Percentiles rank a stretch among this genome's conserved stretches.
Evolutionary conservation across 1,140 invertebrate species (phyloP).

Genomic region (Cotesia chilonis): DNA sequence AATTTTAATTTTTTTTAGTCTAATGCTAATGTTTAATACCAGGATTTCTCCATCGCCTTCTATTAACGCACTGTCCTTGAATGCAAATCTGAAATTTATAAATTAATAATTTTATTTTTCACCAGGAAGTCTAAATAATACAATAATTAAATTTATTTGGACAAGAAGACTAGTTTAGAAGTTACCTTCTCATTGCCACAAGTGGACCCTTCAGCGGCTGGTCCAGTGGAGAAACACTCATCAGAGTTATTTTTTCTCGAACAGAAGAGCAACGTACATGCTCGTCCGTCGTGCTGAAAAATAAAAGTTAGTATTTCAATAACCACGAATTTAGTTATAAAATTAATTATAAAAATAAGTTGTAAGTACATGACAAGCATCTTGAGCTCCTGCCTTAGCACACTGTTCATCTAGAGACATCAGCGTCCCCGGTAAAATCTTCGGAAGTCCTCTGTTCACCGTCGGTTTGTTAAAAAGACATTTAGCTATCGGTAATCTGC

Average conservation of each 20-base stretch:
- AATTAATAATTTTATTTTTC: background rate
- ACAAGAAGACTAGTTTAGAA: background rate
- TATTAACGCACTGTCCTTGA: slow-evolving; percentile 2
- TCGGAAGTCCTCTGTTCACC: background rate
- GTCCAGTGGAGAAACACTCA: slow-evolving; percentile 10
- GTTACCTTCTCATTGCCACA: slow-evolving; percentile 23
- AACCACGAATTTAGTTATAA: background rate
- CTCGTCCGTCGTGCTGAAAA: slow-evolving; percentile 11
- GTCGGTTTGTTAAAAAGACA: slow-evolving; percentile 20
- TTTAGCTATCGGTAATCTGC: background rate
- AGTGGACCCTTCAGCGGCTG: slow-evolving; percentile 24
- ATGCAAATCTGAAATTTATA: slow-evolving; percentile 19
- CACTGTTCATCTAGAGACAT: slow-evolving; percentile 21
- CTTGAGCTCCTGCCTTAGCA: slow-evolving; percentile 11
- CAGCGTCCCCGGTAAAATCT: slow-evolving; percentile 17
- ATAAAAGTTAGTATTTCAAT: background rate
- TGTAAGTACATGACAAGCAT: slow-evolving; percentile 19
- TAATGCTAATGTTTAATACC: too few species aligned
- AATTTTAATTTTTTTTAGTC: too few species aligned
- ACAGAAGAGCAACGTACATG: slow-evolving; percentile 17
- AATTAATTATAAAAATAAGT: background rate
- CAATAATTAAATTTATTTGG: too few species aligned
- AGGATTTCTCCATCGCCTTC: background rate
- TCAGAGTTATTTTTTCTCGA: slow-evolving; percentile 1
- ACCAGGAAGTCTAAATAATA: too few species aligned